phyloP scores from a whole-genome alignment of 2,113 vertebrate species.

The Agelaius phoeniceus region DNA sequence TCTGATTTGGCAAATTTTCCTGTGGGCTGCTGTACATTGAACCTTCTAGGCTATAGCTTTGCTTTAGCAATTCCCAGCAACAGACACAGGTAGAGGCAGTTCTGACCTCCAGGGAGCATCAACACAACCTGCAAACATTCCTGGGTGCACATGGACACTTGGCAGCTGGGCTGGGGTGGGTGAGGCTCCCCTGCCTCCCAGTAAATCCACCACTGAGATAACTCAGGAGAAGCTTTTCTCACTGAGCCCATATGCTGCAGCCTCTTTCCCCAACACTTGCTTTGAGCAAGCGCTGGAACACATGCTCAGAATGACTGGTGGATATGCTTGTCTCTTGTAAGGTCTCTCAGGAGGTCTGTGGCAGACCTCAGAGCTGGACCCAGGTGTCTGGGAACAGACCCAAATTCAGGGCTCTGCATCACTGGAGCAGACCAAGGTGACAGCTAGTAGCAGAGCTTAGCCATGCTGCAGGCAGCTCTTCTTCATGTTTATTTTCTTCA shows the following conservation, averaged over 20 bases:
- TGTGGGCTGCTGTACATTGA: background rate
- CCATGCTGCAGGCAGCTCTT: background rate
- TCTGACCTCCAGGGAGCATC: background rate
- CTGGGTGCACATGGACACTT: fast-evolving
- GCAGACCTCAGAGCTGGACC: background rate
- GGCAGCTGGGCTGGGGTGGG: background rate
- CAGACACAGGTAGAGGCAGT: fast-evolving
- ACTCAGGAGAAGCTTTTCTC: background rate
- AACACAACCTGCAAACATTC: background rate
- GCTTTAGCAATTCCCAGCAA: background rate
- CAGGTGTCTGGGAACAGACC: background rate
- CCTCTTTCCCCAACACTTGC: background rate
- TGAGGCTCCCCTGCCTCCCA: background rate
- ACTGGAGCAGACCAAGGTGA: background rate
- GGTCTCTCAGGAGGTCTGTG: background rate
- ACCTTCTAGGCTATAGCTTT: background rate
- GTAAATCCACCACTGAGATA: background rate
- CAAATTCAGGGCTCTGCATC: background rate
- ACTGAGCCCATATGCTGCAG: background rate
- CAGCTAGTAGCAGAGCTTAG: background rate
- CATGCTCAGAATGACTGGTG: background rate
- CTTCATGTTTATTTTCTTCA: background rate
- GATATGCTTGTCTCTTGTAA: background rate
- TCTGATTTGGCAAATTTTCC: background rate
- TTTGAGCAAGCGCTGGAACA: background rate